phyloP scores from a whole-genome alignment of 2,113 vertebrate genomes.

The Cyrtonyx montezumae region DNA sequence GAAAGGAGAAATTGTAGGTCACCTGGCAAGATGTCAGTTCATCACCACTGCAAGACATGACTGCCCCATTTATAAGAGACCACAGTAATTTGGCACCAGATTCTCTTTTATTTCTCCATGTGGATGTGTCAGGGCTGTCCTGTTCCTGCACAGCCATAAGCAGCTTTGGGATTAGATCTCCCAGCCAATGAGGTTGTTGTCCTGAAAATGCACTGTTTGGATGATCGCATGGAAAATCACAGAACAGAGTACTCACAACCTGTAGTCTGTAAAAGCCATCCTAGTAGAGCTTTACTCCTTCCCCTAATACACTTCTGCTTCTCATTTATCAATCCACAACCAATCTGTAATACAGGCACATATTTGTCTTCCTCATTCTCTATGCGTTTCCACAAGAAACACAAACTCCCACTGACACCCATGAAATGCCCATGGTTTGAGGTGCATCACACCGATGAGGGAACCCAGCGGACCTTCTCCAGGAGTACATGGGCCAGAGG shows the following conservation, averaged over 20 bases:
- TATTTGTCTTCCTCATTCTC: neutral
- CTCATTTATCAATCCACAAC: neutral
- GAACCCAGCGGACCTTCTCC: neutral
- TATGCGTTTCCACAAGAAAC: neutral
- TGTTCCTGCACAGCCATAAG: neutral
- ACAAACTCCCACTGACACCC: fast-evolving
- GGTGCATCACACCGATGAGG: fast-evolving
- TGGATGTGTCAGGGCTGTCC: neutral
- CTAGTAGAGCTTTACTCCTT: neutral
- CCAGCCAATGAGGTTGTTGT: neutral
- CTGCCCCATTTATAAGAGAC: too few species aligned
- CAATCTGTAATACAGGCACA: neutral
- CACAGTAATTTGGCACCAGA: neutral
- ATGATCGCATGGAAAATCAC: neutral
- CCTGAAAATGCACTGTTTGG: neutral
- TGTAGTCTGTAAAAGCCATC: fast-evolving
- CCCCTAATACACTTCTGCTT: neutral
- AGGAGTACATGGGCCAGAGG: neutral
- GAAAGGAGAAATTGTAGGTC: neutral
- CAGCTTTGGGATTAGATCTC: neutral
- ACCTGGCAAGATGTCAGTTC: too few species aligned
- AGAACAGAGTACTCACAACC: neutral
- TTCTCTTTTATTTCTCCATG: neutral
- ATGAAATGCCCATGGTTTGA: fast-evolving
- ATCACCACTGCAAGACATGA: neutral